phyloP scores from a whole-genome alignment of 2,113 vertebrate species.

The Scartelaos histophorus region DNA sequence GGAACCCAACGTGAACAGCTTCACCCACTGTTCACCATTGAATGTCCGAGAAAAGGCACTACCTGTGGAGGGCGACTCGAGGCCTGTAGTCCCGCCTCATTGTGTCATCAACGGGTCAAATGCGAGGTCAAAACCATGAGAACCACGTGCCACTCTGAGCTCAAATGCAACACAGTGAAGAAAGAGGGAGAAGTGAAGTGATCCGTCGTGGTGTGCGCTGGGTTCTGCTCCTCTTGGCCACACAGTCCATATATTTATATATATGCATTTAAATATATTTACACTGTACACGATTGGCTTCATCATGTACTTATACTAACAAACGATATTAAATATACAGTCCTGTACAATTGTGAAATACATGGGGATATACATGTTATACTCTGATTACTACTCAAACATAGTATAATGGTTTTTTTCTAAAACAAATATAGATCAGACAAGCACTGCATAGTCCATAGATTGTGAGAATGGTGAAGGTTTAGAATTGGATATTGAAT shows the following conservation, averaged over 20 bases:
- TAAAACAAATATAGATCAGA: conserved; percentile 76
- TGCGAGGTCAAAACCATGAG: conserved; percentile 53
- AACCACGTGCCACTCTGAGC: conserved; percentile 40
- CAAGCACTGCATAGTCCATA: conserved; percentile 78
- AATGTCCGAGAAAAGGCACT: conserved; percentile 70
- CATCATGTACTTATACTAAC: conserved; percentile 30
- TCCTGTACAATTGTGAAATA: conserved; percentile 74
- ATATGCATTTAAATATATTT: conserved; percentile 28
- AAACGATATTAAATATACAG: conserved; percentile 38
- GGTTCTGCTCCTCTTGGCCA: conserved; percentile 18
- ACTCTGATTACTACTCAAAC: conserved; percentile 78
- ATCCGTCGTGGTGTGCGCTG: conserved; percentile 20
- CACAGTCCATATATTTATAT: conserved; percentile 17
- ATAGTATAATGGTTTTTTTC: conserved; percentile 66
- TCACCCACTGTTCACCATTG: conserved; percentile 30
- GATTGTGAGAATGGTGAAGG: conserved; percentile 66
- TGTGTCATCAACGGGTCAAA: conserved; percentile 34
- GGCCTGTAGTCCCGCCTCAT: conserved; percentile 13
- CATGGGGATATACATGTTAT: conserved; percentile 80
- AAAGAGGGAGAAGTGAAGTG: conserved; percentile 32
- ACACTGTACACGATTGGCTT: conserved; percentile 24
- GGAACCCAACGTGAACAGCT: not conserved
- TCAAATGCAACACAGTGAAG: conserved; percentile 17
- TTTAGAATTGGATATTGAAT: conserved; percentile 71
- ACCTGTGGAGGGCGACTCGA: conserved; percentile 52